phyloP scores from a whole-genome alignment of 2,888 invertebrate genomes.

The Lasioglossum figueresi region DNA sequence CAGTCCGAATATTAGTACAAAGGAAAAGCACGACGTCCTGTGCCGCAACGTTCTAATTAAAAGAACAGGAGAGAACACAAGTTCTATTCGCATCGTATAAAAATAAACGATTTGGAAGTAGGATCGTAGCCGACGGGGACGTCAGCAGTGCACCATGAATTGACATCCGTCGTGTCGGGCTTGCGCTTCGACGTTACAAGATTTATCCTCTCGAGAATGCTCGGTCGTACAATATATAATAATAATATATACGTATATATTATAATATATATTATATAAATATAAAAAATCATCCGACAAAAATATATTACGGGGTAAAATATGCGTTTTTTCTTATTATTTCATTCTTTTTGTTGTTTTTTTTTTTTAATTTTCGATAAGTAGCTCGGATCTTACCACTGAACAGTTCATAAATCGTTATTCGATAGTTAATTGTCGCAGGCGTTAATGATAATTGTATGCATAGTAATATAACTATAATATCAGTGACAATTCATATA shows the following conservation, averaged over 20 bases:
- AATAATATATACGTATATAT: conserved; percentile 37
- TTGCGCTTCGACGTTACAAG: conserved; percentile 55
- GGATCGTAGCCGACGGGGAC: conserved; percentile 59
- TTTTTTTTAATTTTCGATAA: conserved; percentile 53
- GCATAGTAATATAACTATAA: conserved; percentile 66
- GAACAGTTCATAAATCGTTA: conserved; percentile 53
- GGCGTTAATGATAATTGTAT: conserved; percentile 67
- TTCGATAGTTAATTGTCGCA: conserved; percentile 58
- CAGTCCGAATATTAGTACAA: conserved; percentile 66
- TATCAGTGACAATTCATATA: conserved; percentile 59
- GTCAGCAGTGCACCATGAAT: conserved; percentile 53
- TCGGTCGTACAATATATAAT: conserved; percentile 50
- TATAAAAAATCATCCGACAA: conserved; percentile 73
- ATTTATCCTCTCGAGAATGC: conserved; percentile 57
- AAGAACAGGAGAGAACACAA: conserved; percentile 66
- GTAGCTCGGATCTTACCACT: conserved; percentile 55
- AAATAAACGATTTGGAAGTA: conserved; percentile 79
- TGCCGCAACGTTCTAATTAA: conserved; percentile 72
- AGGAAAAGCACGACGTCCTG: conserved; percentile 66
- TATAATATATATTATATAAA: conserved; percentile 63
- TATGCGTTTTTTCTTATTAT: conserved; percentile 56
- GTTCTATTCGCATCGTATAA: conserved; percentile 76
- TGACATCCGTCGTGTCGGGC: conserved; percentile 57
- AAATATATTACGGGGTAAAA: conserved; percentile 70
- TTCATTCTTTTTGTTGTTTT: neutral